A percentile compares a stretch with the other conserved stretches of the same genome.
These are phyloP conservation scores for Sus scrofa DNA, from an alignment of 2,113 vertebrate genomes.

Conservation along the genomic window T2T-Sscrofa CM000817.6:119775501-119776000, in stretches of 20 bases:
- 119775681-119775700: background rate
- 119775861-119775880: conserved; percentile 90
- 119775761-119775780: conserved; percentile 96
- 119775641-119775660: background rate
- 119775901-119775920: conserved; percentile 86
- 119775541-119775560: conserved; percentile 45
- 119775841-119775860: conserved; percentile 95
- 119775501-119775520: background rate
- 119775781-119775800: conserved; percentile 99
- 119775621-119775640: conserved; percentile 37
- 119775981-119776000: conserved; percentile 96
- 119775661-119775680: conserved; percentile 37
- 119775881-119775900: conserved; percentile 91
- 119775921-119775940: conserved; percentile 92
- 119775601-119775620: conserved; percentile 35
- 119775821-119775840: conserved; percentile 97
- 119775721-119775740: conserved; percentile 61
- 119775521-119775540: conserved; percentile 50
- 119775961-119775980: conserved; percentile 88
- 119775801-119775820: conserved; percentile 97
- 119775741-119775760: conserved; percentile 94
- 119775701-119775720: background rate
- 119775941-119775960: conserved; percentile 85
- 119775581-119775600: background rate
- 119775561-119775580: conserved; percentile 11